phyloP scores from a whole-genome alignment of 37 sponge, comb jelly and placozoan species.

The Petrosia ficiformis region DNA sequence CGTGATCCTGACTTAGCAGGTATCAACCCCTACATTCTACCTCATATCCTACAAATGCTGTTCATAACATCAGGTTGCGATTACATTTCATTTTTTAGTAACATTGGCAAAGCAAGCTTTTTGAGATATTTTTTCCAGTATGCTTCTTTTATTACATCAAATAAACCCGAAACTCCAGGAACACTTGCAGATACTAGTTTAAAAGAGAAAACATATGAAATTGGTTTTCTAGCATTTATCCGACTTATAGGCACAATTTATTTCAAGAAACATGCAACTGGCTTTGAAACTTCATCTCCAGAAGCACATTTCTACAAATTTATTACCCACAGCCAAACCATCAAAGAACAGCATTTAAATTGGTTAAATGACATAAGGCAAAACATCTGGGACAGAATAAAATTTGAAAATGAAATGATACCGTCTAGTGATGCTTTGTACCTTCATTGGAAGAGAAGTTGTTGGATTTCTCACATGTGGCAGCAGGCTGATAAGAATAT shows the following conservation, averaged over 20 bases:
- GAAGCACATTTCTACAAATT: slow-evolving; percentile 2
- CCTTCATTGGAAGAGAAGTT: slow-evolving; percentile 23
- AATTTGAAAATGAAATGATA: slow-evolving; percentile 32
- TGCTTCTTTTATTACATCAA: slow-evolving; percentile 14
- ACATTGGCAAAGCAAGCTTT: slow-evolving; percentile 14
- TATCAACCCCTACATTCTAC: background rate
- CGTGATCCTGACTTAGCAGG: slow-evolving; percentile 24
- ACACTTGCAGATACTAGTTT: background rate
- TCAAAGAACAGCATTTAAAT: background rate
- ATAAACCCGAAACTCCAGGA: background rate
- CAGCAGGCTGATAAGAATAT: slow-evolving; percentile 13
- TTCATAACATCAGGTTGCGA: slow-evolving; percentile 27
- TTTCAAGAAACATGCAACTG: slow-evolving; percentile 20
- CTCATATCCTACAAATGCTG: slow-evolving; percentile 9
- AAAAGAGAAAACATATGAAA: background rate
- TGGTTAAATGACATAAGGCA: slow-evolving; percentile 22
- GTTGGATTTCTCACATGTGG: slow-evolving; percentile 33
- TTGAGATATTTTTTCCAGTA: slow-evolving; percentile 15
- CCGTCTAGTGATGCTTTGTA: slow-evolving; percentile 14
- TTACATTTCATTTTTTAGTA: slow-evolving; percentile 23
- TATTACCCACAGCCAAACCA: background rate
- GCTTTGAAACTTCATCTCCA: slow-evolving; percentile 2
- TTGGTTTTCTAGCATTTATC: slow-evolving; percentile 5
- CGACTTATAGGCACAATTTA: slow-evolving; percentile 20
- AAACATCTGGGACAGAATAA: slow-evolving; percentile 9